A percentile compares a stretch with the other conserved stretches of the same genome.
Evolutionary conservation across 2,888 invertebrate genomes (phyloP).

Genomic region (Achlya flavicornis): DNA sequence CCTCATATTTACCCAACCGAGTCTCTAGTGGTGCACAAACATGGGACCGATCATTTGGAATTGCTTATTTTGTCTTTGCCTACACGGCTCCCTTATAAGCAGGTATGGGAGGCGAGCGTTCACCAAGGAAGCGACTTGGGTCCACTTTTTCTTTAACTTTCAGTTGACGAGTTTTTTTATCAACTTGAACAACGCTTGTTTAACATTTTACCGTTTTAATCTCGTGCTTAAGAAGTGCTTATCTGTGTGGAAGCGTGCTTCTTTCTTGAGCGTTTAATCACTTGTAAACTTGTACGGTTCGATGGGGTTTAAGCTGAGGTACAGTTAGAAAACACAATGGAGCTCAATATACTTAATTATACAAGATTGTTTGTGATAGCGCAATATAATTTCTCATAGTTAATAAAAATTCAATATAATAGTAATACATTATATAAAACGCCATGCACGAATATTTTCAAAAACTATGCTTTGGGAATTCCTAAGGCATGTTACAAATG

Average conservation of each 20-base stretch:
- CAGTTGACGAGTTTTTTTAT: conserved; percentile 62
- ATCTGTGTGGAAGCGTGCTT: conserved; percentile 62
- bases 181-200: conserved; percentile 55
- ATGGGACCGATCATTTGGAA: conserved; percentile 81
- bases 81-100: conserved; percentile 77
- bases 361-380: neutral
- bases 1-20: conserved; percentile 79
- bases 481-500: no score
- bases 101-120: conserved; percentile 70
- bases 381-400: neutral
- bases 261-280: conserved; percentile 58
- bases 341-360: neutral
- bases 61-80: conserved; percentile 83
- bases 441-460: no score
- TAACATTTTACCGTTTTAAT: conserved; percentile 68
- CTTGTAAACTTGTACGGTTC: conserved; percentile 52
- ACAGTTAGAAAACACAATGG: conserved; percentile 8
- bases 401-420: no score
- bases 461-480: no score
- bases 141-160: conserved; percentile 58
- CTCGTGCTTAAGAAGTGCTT: conserved; percentile 57
- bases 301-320: conserved; percentile 19
- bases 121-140: conserved; percentile 62
- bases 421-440: no score
- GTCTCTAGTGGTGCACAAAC: conserved; percentile 83